Base-by-base conservation (phyloP, 2,888 invertebrate species). In the Ectobius pallidus region DNA sequence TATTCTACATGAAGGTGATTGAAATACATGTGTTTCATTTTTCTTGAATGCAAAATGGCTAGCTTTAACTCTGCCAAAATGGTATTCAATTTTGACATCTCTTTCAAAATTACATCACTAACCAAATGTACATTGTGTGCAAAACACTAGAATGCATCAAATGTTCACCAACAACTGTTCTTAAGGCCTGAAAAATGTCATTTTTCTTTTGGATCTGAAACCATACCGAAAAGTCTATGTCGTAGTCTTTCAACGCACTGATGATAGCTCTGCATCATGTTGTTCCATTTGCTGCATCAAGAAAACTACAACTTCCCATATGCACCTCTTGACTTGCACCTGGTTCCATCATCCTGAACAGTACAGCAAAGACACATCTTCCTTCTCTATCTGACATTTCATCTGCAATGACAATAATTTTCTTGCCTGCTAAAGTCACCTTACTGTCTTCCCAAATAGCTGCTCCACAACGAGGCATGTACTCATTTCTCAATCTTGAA, bases 341-440 rank as follows among this genome's bases (percentile, higher is more conserved):
- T 25, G 69, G 25, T 30, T 16, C 18, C 9, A 69, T 11, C n/a
- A 27, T 69, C 32, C 46, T 22, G 49, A 69, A 69, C 30, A 49
- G n/a, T 18, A 69, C 39, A 1, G 49, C 69, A 46, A 69, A 52
- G n/a, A 69, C 69, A 42, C 67, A 67, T 25, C 67, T 39, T 4
- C 42, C 67, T 27, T 67, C 39, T 14, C 44, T 67, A n/a, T 69
- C 69, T 18, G 25, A 49, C 7, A 18, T 69, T 27, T 69, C 69
- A 30, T 69, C 69, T 69, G 52, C 69, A 30, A 69, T 20, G 16
- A 67, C 42, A 14, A 67, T 42, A 44, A 69, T 25, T 22, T 18
- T 11, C n/a, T 69, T 69, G 46, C 14, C 69, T 52, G 44, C 16
- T 18, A 69, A 14, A 18, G 49, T 22, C 27, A n/a, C 46, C 27